phyloP scores from a whole-genome alignment of 2,113 vertebrate species.

The Anser brachyrhynchus region DNA sequence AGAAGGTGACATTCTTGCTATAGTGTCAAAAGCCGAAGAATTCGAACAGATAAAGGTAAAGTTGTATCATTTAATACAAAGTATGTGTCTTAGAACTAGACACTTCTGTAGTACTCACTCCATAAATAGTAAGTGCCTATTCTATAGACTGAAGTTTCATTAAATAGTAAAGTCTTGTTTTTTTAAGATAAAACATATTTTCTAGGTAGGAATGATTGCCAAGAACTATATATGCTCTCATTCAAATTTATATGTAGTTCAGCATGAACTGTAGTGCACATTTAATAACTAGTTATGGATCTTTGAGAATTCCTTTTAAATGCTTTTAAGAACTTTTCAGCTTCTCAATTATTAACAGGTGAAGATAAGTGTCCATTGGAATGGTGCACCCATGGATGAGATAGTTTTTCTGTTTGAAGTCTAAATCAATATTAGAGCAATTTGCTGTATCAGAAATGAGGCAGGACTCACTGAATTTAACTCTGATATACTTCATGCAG shows the following conservation, averaged over 20 bases:
- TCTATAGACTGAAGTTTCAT: neutral
- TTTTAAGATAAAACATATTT: neutral
- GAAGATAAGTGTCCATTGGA: neutral
- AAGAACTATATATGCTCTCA: neutral
- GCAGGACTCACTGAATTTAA: neutral
- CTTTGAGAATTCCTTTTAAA: conserved; percentile 15
- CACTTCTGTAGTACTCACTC: neutral
- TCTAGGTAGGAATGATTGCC: neutral
- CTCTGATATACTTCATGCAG: neutral
- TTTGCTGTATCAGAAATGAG: neutral
- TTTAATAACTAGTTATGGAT: conserved; percentile 2
- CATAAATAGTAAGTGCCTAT: neutral
- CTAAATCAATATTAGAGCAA: neutral
- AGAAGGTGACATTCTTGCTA: conserved; percentile 91
- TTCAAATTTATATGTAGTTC: neutral
- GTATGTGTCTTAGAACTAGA: neutral
- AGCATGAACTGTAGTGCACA: neutral
- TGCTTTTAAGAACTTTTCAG: conserved; percentile 23
- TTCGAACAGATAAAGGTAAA: conserved; percentile 98
- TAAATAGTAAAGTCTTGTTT: neutral
- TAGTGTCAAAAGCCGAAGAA: conserved; percentile 97
- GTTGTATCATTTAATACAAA: neutral
- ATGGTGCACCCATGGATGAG: neutral
- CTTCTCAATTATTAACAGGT: conserved; percentile 11
- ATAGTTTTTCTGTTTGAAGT: conserved; percentile 13